Evolutionary conservation across 1,140 invertebrate species (phyloP).

Genomic region (Meloidogyne hapla): DNA sequence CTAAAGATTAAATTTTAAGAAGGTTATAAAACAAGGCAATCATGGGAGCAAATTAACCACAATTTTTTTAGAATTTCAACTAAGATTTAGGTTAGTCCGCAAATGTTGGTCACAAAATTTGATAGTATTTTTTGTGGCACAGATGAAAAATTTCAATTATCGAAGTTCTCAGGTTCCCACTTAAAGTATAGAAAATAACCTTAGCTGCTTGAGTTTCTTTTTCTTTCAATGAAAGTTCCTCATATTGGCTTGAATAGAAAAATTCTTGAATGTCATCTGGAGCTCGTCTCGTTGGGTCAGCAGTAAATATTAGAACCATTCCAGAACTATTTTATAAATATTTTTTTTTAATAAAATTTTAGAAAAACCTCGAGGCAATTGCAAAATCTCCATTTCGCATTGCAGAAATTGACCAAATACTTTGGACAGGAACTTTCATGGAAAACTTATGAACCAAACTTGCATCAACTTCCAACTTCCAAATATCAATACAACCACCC

Average conservation of each 20-base stretch:
- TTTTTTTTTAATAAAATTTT: not conserved
- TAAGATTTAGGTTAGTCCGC: no score
- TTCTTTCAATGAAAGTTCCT: conserved; percentile 11
- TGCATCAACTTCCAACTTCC: conserved; percentile 67
- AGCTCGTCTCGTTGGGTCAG: conserved; percentile 72
- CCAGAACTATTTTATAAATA: conserved; percentile 72
- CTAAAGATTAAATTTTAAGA: not conserved
- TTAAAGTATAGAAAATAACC: not conserved
- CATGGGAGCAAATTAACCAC: no score
- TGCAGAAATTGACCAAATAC: conserved; percentile 81
- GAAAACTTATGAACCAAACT: conserved; percentile 70
- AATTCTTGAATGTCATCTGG: conserved; percentile 68
- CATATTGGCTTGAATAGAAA: conserved; percentile 64
- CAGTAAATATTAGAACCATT: conserved; percentile 79
- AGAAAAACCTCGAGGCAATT: conserved; percentile 71
- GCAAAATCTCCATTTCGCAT: conserved; percentile 83
- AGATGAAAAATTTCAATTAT: no score
- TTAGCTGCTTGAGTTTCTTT: conserved; percentile 15
- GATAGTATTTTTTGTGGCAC: no score
- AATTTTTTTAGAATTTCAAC: no score
- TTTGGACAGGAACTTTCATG: conserved; percentile 75
- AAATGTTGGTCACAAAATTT: no score
- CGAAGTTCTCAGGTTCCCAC: no score
- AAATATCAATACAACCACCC: conserved; percentile 81
- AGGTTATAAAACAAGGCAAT: no score